Percentiles rank a stretch among this genome's conserved stretches.
These are phyloP conservation scores for Branchellion lobata DNA, from an alignment of 2,888 invertebrate species.

Conservation along the genomic window DNA sequence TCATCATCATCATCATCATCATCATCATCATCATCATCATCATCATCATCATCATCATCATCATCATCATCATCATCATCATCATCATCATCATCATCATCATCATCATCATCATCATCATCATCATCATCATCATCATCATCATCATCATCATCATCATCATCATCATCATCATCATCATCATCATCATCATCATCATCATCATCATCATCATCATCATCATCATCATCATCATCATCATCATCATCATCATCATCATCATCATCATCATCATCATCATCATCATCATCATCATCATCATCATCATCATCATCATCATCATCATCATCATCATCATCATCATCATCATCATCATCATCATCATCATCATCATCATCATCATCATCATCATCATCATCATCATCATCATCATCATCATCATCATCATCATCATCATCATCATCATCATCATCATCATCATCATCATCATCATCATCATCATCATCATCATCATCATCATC, in stretches of 20 bases:
- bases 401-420: slow-evolving; percentile 19
- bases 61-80: background rate
- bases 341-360: background rate
- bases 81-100: background rate
- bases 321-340: slow-evolving; percentile 1
- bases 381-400: slow-evolving; percentile 1
- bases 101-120: slow-evolving; percentile 10
- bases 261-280: slow-evolving; percentile 2
- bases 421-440: slow-evolving; percentile 26
- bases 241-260: background rate
- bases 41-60: slow-evolving; percentile 7
- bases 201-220: slow-evolving; percentile 7
- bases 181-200: slow-evolving; percentile 6
- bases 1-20: too few relatives aligned
- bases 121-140: background rate
- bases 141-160: slow-evolving; percentile 28
- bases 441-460: slow-evolving; percentile 30
- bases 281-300: slow-evolving; percentile 11
- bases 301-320: background rate
- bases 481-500: slow-evolving; percentile 31
- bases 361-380: slow-evolving; percentile 7
- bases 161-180: slow-evolving; percentile 24
- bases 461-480: slow-evolving; percentile 31
- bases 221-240: slow-evolving; percentile 5
- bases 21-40: background rate